Base-by-base conservation (phyloP, 2,797 vertebrate species). In the Pipistrellus pygmaeus region DNA sequence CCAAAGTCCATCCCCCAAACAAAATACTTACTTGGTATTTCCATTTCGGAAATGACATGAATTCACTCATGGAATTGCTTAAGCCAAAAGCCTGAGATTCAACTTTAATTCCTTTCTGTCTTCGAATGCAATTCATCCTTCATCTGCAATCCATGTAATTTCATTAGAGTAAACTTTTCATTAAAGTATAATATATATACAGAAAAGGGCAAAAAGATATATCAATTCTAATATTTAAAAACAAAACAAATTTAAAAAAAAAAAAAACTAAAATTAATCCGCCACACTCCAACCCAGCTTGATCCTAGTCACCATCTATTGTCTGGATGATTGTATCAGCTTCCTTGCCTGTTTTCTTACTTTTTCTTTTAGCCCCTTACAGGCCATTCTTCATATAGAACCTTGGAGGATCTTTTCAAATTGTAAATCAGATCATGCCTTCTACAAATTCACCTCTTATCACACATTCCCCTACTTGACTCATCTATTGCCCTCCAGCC, bases 11-110 rank as follows among this genome's bases (percentile, higher is more conserved):
- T 2, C 1, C 6, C 27, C 21, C 12, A 55, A 87, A 68, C 25
- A 72, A 73, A 94, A 68, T 85, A 85, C 8, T 3, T 41, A 32
- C 23, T 82, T 88, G 46, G 32, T 95, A 46, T 89, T 92, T 30
- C 88, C 60, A 80, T 82, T 9, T 93, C 48, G 53, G 5, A 88
- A 94, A 93, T 94, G 38, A 35, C 27, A 41, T 71, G 38, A 60
- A 62, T 60, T 75, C 64, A 90, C 85, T 14, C 44, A 78, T 38
- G 20, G 3, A 88, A 9, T 60, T 71, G 27, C 38, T 88, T 55
- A 85, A 78, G 21, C 46, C n/a, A 53, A 60, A 91, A 71, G 9
- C 23, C 69, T 69, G 38, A 17, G 30, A 30, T 75, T 88, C 57
- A 30, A 51, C 66, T 46, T 76, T 62, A 46, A 27, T 91, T 83